Evolutionary conservation across 2,113 vertebrate genomes (phyloP), one percentile per base, ranked within the genome.

Genomic region (Pteruthius melanotis): DNA sequence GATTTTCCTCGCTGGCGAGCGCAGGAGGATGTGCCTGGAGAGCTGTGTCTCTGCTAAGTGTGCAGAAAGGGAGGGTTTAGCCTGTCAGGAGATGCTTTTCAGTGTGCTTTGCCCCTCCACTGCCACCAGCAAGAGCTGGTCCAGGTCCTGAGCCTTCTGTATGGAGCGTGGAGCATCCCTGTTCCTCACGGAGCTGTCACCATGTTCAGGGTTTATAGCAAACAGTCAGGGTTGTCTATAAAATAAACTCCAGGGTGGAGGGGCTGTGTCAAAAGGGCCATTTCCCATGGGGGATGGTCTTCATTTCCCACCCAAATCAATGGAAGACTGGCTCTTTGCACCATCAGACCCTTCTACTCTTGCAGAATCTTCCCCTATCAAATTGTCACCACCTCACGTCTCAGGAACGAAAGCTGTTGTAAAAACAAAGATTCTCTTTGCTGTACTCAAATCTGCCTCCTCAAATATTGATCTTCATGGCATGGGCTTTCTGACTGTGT

Each of bases 391-490:
- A 87, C 40, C 31, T 77, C 27, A 2, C 9, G 1, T 30, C 45
- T 57, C 13, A 42, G 74, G 74, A 87, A 57, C 18, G 33, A 74
- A 66, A 83, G 59, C 85, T 65, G 47, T 22, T 72, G 54, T 57
- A 39, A 80, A 86, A 86, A 54, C 4, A 33, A 86, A 86, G 63
- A 68, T 87, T 77, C 35, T 45, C 72, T 59, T 77, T 76, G 70
- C 84, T 90, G 61, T 72, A 19, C 81, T 69, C 59, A 49, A 27
- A 78, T 72, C 59, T 72, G 26, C 69, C 68, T 83, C 54, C 71
- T 95, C 93, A 90, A 95, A 95, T 94, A 91, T 90, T 97, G 96
- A 6, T 91, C 95, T 90, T 93, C 63, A n/a, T 88, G 68, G 27
- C 90, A 35, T 37, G 39, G 12, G 74, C 63, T 91, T 87, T 85